Evolutionary conservation across 2,888 invertebrate genomes (phyloP), one percentile per base, ranked within the genome.

Genomic region (Metopia argyrocephala): DNA sequence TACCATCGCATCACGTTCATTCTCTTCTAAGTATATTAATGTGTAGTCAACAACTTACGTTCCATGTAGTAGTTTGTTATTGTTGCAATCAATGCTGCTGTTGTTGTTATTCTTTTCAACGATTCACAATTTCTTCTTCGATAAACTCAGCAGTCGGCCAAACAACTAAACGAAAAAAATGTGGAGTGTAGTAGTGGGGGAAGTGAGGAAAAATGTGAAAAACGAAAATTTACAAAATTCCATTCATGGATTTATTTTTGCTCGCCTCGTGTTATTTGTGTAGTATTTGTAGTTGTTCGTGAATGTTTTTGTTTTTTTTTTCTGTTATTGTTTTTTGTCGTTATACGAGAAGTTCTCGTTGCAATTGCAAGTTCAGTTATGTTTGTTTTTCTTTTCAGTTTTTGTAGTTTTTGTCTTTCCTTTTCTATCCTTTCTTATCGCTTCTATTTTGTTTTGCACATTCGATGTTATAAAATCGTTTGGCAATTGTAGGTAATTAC

Each of bases 161-260:
- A 38, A 23, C 21, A 59, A 56, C 28, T 38, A 18, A 21, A 56
- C 20, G 28, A 50, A 5, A 48, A 56, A 31, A 21, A 56, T 38
- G 48, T 56, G 50, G 27, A 31, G 46, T 15, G 23, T 7, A 62
- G 50, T 46, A 31, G 46, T 15, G 23, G n/a, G n/a, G 6, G n/a
- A 7, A 1, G n/a, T n/a, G 7, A 9, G 15, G 45, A 7, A 27
- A 1, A n/a, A 6, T 38, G 70, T 20, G 83, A 83, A 82, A 84
- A 87, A 87, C 86, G 84, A 87, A 87, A 88, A 89, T 86, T 89
- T 89, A 89, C 87, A 87, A 89, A 81, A 90, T 90, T 90, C 89
- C 90, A 89, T 89, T 89, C 89, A 89, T 89, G 88, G 86, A 86
- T 89, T 87, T 85, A 84, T 57, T 65, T 59, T 61, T 38, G 15